Conservation (phyloP, 2,888 invertebrate genomes). For the Callyntrura sp. region DNA sequence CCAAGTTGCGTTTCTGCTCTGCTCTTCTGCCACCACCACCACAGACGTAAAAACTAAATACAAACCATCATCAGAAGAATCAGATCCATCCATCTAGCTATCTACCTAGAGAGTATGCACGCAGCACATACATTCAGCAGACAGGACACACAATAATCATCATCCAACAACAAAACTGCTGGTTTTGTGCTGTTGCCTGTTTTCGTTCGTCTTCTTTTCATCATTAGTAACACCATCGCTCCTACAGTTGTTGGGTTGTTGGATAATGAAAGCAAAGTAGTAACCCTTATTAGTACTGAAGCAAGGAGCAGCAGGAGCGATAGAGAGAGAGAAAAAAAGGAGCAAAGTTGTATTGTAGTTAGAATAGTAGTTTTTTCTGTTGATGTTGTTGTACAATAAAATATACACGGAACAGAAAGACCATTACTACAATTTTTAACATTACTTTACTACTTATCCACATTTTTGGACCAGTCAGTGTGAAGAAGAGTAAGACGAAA, state of each 20-base stretch:
- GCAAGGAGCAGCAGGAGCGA: constrained; percentile 38
- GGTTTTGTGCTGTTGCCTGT: constrained; percentile 71
- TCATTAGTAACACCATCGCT: constrained; percentile 71
- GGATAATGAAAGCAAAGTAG: constrained; percentile 70
- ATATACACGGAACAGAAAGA: constrained; percentile 61
- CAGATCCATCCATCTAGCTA: constrained; percentile 65
- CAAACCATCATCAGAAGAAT: constrained; percentile 46
- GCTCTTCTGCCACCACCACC: constrained; percentile 44
- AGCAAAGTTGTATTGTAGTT: constrained; percentile 61
- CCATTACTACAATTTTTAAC: constrained; percentile 70
- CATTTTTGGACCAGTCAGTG: constrained; percentile 72
- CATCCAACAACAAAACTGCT: constrained; percentile 68
- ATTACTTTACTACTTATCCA: constrained; percentile 69
- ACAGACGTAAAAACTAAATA: constrained; percentile 41
- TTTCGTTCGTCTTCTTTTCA: constrained; percentile 67
- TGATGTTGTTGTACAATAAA: constrained; percentile 60
- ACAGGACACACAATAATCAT: constrained; percentile 66
- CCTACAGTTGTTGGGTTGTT: constrained; percentile 50
- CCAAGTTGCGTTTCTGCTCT: constrained; percentile 36
- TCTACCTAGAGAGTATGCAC: constrained; percentile 32
- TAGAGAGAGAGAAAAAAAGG: constrained; percentile 56
- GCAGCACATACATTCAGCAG: constrained; percentile 57
- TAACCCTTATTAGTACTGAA: constrained; percentile 53
- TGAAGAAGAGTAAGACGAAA: constrained; percentile 29
- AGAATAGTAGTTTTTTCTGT: constrained; percentile 45